Base-by-base conservation (phyloP, 2,888 invertebrate genomes). In the Rosalia funebris region DNA sequence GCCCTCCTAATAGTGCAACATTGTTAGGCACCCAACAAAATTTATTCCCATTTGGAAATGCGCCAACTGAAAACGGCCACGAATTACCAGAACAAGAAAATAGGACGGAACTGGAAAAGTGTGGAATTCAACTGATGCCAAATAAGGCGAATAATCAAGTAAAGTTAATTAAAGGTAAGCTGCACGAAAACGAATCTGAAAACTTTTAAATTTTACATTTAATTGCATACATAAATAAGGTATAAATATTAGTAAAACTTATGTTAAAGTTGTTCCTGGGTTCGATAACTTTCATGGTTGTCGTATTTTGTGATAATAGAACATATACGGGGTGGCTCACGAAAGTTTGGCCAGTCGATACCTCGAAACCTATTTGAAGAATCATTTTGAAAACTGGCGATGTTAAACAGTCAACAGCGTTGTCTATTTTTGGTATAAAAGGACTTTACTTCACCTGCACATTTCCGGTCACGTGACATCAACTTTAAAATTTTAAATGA, bases 1-100 rank as follows among this genome's bases (percentile, higher is more conserved):
- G 93, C 74, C 92, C 93, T 62, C 92, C 92, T 12, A 77, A 75
- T 55, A 78, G 84, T 81, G 73, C 74, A 63, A 59, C 71, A 11
- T 46, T 74, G 14, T 55, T 58, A 45, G 64, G 65, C 32, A 66
- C 62, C 45, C 64, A 77, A 55, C 69, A 74, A 46, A 73, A 62
- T 54, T 65, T 79, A 50, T 76, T 79, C 61, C 74, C 78, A 10
- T 71, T 75, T 12, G 63, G 81, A 57, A 79, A 81, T 71, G 76
- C 82, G 16, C 77, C 77, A 77, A 82, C 68, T 57, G 83, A 57
- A 78, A 66, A 70, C 54, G 63, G 68, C 14, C n/a, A 67, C 20
- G 69, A 70, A 82, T 54, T 44, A 41, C 65, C 82, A 67, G 79
- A 85, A 47, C 42, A 85, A 76, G 83, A 83, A 71, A 85, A 85